Conservation (phyloP, 2,113 vertebrate species). For the Lophochroa leadbeateri region DNA sequence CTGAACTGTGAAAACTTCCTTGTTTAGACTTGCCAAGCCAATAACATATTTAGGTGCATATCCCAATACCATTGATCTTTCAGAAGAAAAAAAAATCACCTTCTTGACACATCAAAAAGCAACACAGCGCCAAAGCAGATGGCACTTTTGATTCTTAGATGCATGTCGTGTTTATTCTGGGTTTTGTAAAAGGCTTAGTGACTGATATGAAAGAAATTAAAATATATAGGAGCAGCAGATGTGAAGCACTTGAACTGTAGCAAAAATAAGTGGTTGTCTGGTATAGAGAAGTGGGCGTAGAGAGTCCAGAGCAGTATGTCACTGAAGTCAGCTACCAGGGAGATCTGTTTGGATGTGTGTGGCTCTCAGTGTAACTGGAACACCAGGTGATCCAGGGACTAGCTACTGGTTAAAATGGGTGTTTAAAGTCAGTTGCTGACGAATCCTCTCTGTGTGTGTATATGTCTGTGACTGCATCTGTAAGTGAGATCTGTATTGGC, state of each 20-base stretch:
- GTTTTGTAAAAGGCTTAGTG: background rate
- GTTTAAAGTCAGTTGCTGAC: background rate
- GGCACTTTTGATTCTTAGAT: background rate
- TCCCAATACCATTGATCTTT: slow-evolving; percentile 1
- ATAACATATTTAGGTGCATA: background rate
- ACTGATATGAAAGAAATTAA: background rate
- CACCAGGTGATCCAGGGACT: accelerated
- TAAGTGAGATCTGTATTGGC: background rate
- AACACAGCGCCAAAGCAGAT: background rate
- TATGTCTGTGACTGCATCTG: background rate
- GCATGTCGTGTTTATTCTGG: background rate
- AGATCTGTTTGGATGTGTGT: background rate
- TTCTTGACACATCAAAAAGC: slow-evolving; percentile 8
- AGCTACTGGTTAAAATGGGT: background rate
- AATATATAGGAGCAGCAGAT: background rate
- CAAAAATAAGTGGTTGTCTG: background rate
- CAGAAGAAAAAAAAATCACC: background rate
- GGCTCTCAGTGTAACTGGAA: background rate
- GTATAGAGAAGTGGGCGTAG: background rate
- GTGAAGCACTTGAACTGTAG: background rate
- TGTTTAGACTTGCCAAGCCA: background rate
- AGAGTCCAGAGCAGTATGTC: background rate
- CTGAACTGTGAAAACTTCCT: slow-evolving; percentile 15
- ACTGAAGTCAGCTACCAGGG: accelerated
- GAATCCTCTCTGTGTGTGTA: background rate